These are phyloP conservation scores for Tanypteryx hageni DNA, from an alignment of 2,888 invertebrate genomes.

Conservation along the genomic window DNA sequence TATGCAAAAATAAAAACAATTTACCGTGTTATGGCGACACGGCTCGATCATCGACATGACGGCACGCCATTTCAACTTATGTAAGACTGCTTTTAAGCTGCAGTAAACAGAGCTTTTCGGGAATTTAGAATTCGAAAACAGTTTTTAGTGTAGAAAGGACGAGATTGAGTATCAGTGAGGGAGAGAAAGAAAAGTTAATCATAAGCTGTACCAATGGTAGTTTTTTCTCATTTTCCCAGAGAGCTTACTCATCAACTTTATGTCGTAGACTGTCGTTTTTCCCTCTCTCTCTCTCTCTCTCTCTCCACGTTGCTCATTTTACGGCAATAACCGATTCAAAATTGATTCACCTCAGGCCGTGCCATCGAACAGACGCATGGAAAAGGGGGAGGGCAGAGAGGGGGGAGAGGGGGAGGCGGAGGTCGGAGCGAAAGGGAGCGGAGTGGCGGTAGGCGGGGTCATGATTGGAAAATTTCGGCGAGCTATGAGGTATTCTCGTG, in stretches of 20 bases:
- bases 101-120: too few species aligned
- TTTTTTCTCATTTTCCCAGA: neutral
- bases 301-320: constrained; percentile 47
- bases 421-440: neutral
- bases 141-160: too few species aligned
- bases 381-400: neutral
- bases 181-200: too few species aligned
- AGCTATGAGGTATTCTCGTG: neutral
- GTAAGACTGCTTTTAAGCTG: too few species aligned
- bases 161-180: too few species aligned
- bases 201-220: too few species aligned
- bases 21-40: too few species aligned
- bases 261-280: neutral
- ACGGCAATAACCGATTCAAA: constrained; percentile 56
- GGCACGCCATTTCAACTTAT: too few species aligned
- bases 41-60: too few species aligned
- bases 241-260: constrained; percentile 11
- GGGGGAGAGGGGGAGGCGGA: neutral
- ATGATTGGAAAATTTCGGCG: constrained; percentile 49
- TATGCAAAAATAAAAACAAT: too few species aligned
- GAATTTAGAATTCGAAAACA: too few species aligned
- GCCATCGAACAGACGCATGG: neutral
- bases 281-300: neutral
- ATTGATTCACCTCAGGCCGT: constrained; percentile 51
- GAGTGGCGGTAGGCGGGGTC: neutral